Percentiles rank a stretch among this genome's conserved stretches.
These are phyloP conservation scores for Nymphalis urticae DNA, from an alignment of 2,888 invertebrate species.

Conservation along the genomic window DNA sequence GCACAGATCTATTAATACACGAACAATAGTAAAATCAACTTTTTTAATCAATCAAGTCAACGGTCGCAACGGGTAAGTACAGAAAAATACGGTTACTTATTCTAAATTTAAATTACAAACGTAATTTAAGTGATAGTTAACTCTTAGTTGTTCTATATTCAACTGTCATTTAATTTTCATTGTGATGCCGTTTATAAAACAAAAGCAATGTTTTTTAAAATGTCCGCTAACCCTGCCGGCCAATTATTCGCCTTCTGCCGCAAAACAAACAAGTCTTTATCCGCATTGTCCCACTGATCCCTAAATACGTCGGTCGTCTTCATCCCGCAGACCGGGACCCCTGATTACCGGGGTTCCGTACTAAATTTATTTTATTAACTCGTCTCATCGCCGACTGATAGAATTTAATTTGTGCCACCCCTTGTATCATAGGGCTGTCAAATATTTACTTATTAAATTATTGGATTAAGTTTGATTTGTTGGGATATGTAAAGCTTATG, in stretches of 20 bases:
- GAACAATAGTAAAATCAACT: too few species aligned
- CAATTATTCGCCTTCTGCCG: constrained; percentile 75
- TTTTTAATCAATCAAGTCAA: too few species aligned
- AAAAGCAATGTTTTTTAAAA: constrained; percentile 27
- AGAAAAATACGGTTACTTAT: too few species aligned
- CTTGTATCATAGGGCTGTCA: constrained; percentile 37
- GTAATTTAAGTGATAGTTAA: not conserved
- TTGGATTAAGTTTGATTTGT: constrained; percentile 1
- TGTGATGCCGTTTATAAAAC: constrained; percentile 22
- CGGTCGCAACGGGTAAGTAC: too few species aligned
- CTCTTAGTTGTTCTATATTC: not conserved
- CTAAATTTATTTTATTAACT: constrained; percentile 79
- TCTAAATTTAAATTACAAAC: not conserved
- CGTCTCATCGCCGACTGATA: constrained; percentile 78
- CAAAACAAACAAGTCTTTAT: constrained; percentile 70
- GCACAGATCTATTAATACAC: too few species aligned
- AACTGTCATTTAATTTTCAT: constrained; percentile 22
- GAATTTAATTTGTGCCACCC: constrained; percentile 54
- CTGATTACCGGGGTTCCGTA: constrained; percentile 68
- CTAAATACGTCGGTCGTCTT: constrained; percentile 52
- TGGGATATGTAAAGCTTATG: not conserved
- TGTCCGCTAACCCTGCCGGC: constrained; percentile 48
- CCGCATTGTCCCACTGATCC: constrained; percentile 65
- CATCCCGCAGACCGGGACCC: constrained; percentile 43
- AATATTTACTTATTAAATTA: constrained; percentile 2